Conservation (phyloP, 2,888 invertebrate genomes). For the Melieria crassipennis region DNA sequence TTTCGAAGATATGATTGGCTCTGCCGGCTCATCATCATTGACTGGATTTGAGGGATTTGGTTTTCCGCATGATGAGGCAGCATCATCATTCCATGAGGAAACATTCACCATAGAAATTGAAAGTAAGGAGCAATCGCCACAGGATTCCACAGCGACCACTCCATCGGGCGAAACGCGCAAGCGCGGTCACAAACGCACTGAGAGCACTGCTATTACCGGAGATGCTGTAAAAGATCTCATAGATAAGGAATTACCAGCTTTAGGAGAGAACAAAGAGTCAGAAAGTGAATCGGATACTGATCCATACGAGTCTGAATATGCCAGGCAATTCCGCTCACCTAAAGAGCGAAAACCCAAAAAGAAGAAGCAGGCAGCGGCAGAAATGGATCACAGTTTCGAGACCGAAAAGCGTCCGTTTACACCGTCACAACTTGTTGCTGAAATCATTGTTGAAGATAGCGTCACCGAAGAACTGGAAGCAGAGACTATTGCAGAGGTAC, state of each 20-base stretch:
- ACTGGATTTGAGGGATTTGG: slow-evolving; percentile 62
- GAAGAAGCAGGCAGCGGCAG: slow-evolving; percentile 61
- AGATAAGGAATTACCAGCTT: slow-evolving; percentile 52
- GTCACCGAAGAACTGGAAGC: slow-evolving; percentile 63
- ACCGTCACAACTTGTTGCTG: slow-evolving; percentile 62
- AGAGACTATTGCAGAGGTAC: slow-evolving; percentile 53
- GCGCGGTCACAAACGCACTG: slow-evolving; percentile 70
- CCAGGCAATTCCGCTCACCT: slow-evolving; percentile 65
- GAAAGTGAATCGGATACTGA: slow-evolving; percentile 67
- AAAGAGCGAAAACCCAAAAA: slow-evolving; percentile 59
- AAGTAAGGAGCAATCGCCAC: slow-evolving; percentile 54
- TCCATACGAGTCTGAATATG: slow-evolving; percentile 66
- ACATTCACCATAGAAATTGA: slow-evolving; percentile 56
- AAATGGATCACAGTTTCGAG: slow-evolving; percentile 61
- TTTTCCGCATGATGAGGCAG: slow-evolving; percentile 52
- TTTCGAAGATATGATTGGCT: slow-evolving; percentile 61
- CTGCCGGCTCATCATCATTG: slow-evolving; percentile 63
- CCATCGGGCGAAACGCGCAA: slow-evolving; percentile 56
- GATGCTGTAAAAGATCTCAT: slow-evolving; percentile 53
- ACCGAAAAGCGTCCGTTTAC: slow-evolving; percentile 61
- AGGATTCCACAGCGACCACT: slow-evolving; percentile 50
- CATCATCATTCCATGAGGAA: slow-evolving; percentile 53
- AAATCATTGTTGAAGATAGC: slow-evolving; percentile 63
- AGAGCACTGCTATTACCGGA: slow-evolving; percentile 66
- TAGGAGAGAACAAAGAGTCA: slow-evolving; percentile 64